Conservation (phyloP, 1,140 invertebrate species). For the Fopius arisanus region DNA sequence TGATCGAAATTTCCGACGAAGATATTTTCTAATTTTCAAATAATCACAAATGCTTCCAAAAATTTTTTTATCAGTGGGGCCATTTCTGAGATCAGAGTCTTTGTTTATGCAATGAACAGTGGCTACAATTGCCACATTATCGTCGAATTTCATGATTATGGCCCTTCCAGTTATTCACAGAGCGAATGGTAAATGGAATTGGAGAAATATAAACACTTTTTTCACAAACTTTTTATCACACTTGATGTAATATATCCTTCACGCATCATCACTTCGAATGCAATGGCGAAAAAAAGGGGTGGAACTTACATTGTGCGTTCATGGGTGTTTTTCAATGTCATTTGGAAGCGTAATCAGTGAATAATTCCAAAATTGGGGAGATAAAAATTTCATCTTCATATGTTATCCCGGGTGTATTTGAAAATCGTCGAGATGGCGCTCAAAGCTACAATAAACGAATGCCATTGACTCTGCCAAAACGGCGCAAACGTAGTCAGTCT, state of each 20-base stretch:
- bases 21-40: background rate
- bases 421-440: background rate
- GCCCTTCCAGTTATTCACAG: background rate
- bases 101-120: background rate
- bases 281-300: too few relatives aligned
- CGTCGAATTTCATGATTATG: background rate
- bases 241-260: background rate
- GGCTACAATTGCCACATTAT: background rate
- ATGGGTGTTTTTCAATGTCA: too few relatives aligned
- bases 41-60: background rate
- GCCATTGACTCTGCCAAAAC: background rate
- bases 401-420: background rate
- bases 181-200: background rate
- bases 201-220: background rate
- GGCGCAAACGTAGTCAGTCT: background rate
- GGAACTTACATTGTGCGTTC: too few relatives aligned
- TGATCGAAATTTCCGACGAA: background rate
- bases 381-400: background rate
- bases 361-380: background rate
- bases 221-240: background rate
- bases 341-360: background rate
- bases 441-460: background rate
- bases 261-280: too few relatives aligned
- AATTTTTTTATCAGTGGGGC: background rate
- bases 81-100: background rate